A percentile compares a stretch with the other conserved stretches of the same genome.
Conservation (phyloP, 2,797 vertebrate species). For the Agapornis canus region DNA sequence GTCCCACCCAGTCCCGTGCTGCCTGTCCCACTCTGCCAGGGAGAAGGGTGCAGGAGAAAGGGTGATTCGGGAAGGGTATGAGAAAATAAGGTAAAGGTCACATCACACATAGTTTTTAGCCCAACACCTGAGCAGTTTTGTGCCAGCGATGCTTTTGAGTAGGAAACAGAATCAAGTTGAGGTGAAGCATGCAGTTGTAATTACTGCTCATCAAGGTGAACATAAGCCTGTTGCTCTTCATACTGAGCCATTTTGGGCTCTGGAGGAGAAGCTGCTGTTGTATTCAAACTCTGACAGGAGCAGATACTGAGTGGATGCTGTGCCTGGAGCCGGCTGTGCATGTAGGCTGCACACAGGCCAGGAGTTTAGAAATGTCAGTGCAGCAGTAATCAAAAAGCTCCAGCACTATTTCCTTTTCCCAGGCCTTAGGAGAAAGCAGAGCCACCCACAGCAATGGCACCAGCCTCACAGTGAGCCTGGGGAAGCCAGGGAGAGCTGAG, state of each 20-base stretch:
- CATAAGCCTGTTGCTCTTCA: not conserved
- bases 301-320: not conserved
- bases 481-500: not conserved
- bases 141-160: not conserved
- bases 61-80: not conserved
- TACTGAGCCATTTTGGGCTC: not conserved
- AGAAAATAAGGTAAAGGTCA: not conserved
- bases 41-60: fast-evolving
- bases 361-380: no score
- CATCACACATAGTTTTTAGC: fast-evolving
- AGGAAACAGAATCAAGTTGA: not conserved
- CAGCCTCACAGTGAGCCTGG: not conserved
- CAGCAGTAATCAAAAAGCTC: not conserved
- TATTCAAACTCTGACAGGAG: not conserved
- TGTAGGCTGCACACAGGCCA: fast-evolving
- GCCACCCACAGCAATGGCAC: not conserved
- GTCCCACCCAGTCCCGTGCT: fast-evolving
- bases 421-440: not conserved
- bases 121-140: not conserved
- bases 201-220: not conserved
- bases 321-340: no score
- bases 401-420: not conserved
- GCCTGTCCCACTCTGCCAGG: fast-evolving
- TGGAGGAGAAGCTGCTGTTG: not conserved
- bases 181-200: not conserved